Conservation (phyloP, 37 sponge, comb jelly and placozoan genomes). For the Chondrosia reniformis region DNA sequence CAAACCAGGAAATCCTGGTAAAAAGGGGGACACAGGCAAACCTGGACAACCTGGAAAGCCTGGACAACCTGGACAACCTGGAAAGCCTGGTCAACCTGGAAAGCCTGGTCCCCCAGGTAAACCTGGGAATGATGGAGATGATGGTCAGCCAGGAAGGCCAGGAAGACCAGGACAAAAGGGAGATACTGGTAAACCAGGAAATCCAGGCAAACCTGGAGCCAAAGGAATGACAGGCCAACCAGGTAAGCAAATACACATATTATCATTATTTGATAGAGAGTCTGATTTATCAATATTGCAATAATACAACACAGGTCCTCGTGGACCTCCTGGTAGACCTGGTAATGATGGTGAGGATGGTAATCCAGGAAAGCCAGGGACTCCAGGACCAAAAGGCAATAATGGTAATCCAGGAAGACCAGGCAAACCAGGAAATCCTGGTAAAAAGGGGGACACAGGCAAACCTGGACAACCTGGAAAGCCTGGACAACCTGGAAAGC, state of each 20-base stretch:
- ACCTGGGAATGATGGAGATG: not conserved
- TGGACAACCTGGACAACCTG: not conserved
- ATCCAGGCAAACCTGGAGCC: not conserved
- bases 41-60: too few relatives aligned
- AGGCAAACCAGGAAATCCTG: too few relatives aligned
- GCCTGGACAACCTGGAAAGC: not conserved
- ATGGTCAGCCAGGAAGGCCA: constrained; percentile 1
- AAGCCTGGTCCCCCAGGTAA: not conserved
- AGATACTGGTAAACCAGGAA: not conserved
- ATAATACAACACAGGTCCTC: too few relatives aligned
- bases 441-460: too few relatives aligned
- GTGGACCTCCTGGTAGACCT: too few relatives aligned
- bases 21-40: too few relatives aligned
- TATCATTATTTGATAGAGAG: not conserved
- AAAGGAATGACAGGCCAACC: not conserved
- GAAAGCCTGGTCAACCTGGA: constrained; percentile 8
- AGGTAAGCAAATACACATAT: too few relatives aligned
- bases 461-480: not conserved
- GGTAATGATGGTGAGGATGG: not conserved
- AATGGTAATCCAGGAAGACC: constrained; percentile 8
- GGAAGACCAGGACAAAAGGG: not conserved
- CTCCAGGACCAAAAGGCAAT: not conserved
- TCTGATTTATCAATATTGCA: not conserved
- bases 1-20: too few relatives aligned
- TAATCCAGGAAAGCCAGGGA: constrained; percentile 4